These are phyloP conservation scores for Clytia hemisphaerica DNA, from an alignment of 30 jellyfish, hydroid and myxozoan species.

Conservation along the genomic window DNA sequence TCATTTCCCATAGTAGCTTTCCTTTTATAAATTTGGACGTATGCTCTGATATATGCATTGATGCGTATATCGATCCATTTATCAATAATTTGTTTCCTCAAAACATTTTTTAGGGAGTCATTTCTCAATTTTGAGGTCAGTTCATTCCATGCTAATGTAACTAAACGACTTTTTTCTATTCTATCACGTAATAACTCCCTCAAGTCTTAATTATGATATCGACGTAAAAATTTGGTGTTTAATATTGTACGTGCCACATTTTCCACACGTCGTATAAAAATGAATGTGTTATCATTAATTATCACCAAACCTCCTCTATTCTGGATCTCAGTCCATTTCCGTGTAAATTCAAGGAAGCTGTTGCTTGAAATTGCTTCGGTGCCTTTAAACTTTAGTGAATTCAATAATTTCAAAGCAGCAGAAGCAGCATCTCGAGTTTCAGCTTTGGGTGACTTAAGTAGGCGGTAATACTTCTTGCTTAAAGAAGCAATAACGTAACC, in stretches of 20 bases:
- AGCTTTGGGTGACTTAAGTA: not conserved
- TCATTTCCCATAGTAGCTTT: not conserved
- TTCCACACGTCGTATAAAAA: slow-evolving; percentile 14
- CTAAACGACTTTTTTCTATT: not conserved
- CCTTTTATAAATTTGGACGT: slow-evolving; percentile 7
- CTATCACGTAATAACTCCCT: not conserved
- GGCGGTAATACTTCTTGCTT: not conserved
- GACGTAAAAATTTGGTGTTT: not conserved
- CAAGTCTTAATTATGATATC: not conserved
- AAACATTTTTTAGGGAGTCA: not conserved
- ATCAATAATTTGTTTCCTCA: not conserved
- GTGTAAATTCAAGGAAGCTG: not conserved
- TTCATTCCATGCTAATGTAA: not conserved
- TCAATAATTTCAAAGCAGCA: slow-evolving; percentile 7
- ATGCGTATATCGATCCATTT: slow-evolving; percentile 10
- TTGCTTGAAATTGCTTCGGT: not conserved
- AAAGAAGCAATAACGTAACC: not conserved
- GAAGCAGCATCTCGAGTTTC: slow-evolving; percentile 1
- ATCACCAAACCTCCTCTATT: slow-evolving; percentile 5
- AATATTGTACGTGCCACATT: slow-evolving; percentile 1
- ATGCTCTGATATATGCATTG: not conserved
- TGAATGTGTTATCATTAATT: slow-evolving; percentile 1
- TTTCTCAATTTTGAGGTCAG: not conserved
- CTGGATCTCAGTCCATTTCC: slow-evolving; percentile 3
- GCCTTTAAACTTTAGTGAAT: not conserved